Conservation (phyloP, 2,113 vertebrate genomes). For the Periophthalmodon schlosseri region DNA sequence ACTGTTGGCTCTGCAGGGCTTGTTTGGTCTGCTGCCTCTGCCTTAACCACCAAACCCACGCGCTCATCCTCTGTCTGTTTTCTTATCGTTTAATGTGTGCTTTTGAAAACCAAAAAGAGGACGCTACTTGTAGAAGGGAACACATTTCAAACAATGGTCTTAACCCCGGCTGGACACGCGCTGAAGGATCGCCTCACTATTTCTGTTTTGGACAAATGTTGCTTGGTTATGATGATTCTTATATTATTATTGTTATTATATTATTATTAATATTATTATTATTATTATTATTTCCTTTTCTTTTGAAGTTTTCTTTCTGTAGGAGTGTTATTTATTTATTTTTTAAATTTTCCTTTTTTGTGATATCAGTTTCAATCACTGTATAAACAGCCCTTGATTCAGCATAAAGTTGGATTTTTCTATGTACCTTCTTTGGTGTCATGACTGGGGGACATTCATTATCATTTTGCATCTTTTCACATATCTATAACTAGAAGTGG, state of each 20-base stretch:
- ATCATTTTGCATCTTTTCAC: constrained; percentile 30
- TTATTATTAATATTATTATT: constrained; percentile 23
- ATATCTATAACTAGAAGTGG: too few relatives aligned
- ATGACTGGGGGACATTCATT: constrained; percentile 66
- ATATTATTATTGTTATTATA: constrained; percentile 31
- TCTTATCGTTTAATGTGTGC: constrained; percentile 49
- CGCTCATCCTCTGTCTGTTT: not conserved
- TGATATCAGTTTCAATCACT: constrained; percentile 79
- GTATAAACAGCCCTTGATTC: constrained; percentile 77
- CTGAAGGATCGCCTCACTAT: constrained; percentile 63
- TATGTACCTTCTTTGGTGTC: constrained; percentile 73
- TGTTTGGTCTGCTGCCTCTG: constrained; percentile 40
- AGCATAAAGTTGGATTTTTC: constrained; percentile 70
- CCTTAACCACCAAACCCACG: constrained; percentile 61
- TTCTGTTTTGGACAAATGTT: constrained; percentile 55
- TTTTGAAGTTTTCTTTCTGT: constrained; percentile 53
- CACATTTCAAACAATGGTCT: constrained; percentile 58
- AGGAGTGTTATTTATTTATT: constrained; percentile 77
- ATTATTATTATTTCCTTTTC: constrained; percentile 21
- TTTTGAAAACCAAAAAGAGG: constrained; percentile 75
- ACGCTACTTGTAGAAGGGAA: constrained; percentile 66
- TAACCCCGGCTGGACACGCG: constrained; percentile 59
- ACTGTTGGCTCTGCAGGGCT: too few relatives aligned
- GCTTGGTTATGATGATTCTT: constrained; percentile 42
- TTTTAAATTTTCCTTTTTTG: constrained; percentile 55